Conservation (phyloP, 2,113 vertebrate genomes). For the Chionodraco myersi region DNA sequence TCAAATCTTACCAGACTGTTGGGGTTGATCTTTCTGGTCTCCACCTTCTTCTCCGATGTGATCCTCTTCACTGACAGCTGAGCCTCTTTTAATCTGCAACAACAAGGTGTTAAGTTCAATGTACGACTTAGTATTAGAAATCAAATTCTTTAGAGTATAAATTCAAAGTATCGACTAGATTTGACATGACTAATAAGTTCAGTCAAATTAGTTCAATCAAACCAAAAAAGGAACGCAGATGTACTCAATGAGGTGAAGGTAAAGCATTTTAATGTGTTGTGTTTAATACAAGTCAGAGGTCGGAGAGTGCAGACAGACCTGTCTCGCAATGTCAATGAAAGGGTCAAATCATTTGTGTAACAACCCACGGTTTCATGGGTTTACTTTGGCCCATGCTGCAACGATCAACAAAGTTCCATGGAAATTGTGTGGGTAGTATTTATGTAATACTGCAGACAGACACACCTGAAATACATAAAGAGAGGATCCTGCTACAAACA, state of each 20-base stretch:
- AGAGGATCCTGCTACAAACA: not conserved
- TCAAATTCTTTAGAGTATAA: not conserved
- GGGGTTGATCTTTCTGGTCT: slow-evolving; percentile 92
- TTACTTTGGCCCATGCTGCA: too few species aligned
- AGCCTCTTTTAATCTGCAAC: slow-evolving; percentile 90
- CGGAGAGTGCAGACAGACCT: too few species aligned
- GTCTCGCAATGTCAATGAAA: too few species aligned
- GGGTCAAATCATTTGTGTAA: too few species aligned
- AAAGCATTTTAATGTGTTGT: too few species aligned
- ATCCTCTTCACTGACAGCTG: slow-evolving; percentile 91
- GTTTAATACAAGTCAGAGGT: too few species aligned
- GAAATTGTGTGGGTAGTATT: too few species aligned
- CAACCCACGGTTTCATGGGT: too few species aligned
- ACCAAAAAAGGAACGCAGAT: not conserved
- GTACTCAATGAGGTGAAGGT: not conserved
- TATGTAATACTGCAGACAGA: too few species aligned
- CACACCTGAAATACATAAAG: not conserved
- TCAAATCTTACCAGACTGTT: slow-evolving; percentile 90
- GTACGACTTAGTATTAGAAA: too few species aligned
- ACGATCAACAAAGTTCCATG: too few species aligned
- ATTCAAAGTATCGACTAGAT: too few species aligned
- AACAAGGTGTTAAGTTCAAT: not conserved
- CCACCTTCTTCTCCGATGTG: slow-evolving; percentile 94
- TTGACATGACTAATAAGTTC: not conserved
- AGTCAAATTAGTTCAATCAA: not conserved